phyloP scores from a whole-genome alignment of 2,888 invertebrate species.

The Automeris io region DNA sequence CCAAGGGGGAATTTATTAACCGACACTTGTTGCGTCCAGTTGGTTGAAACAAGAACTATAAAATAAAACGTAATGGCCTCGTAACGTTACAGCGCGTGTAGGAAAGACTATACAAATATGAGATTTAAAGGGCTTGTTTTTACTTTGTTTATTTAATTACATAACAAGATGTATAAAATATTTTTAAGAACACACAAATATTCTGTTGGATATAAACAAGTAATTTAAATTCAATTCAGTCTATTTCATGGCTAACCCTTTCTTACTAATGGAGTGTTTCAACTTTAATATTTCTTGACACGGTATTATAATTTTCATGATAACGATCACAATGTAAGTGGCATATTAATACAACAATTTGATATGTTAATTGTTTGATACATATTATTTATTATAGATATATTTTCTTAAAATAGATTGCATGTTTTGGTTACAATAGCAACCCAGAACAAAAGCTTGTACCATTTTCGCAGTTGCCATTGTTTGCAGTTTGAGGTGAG shows the following conservation, averaged over 20 bases:
- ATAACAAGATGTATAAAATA: not conserved
- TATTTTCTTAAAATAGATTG: constrained; percentile 4
- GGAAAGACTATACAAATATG: not conserved
- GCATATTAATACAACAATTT: too few species aligned
- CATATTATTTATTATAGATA: not conserved
- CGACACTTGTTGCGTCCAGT: constrained; percentile 49
- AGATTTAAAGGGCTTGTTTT: not conserved
- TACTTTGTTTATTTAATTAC: not conserved
- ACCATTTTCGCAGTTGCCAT: constrained; percentile 64
- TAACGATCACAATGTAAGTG: too few species aligned
- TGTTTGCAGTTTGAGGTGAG: constrained; percentile 69
- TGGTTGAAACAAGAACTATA: constrained; percentile 14
- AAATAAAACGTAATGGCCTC: constrained; percentile 28
- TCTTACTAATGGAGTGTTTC: too few species aligned
- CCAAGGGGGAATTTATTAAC: constrained; percentile 30
- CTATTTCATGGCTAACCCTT: too few species aligned
- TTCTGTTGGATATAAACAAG: too few species aligned
- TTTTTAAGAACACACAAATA: too few species aligned
- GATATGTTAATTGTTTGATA: not conserved
- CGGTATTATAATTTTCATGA: too few species aligned
- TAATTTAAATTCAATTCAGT: too few species aligned
- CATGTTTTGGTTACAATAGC: constrained; percentile 36
- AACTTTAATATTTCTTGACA: too few species aligned
- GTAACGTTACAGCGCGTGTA: constrained; percentile 21
- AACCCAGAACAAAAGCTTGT: constrained; percentile 65